Percentiles rank a stretch among this genome's conserved stretches.
Conservation (phyloP, 2,113 vertebrate genomes). For the Amazona guildingii region DNA sequence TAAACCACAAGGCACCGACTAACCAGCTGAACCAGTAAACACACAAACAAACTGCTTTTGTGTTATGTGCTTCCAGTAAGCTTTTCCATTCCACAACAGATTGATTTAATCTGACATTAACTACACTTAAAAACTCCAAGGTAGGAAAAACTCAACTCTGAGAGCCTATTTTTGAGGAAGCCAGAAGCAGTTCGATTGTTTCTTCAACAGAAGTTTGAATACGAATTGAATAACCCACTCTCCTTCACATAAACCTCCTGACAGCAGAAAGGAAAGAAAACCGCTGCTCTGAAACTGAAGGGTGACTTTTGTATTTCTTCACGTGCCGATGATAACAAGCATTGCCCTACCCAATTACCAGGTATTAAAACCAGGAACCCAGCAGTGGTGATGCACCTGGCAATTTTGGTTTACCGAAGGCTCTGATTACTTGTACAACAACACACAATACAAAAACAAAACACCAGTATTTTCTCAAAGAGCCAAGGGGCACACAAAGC, state of each 20-base stretch:
- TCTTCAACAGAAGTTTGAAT: not conserved
- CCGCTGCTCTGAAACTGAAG: not conserved
- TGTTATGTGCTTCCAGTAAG: not conserved
- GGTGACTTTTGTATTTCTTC: not conserved
- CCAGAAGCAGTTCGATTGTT: not conserved
- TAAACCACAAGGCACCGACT: not conserved
- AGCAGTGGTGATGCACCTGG: not conserved
- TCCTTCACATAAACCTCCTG: not conserved
- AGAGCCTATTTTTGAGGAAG: not conserved
- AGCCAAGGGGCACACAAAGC: accelerated
- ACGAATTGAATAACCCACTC: not conserved
- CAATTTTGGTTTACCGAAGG: not conserved
- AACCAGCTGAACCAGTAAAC: not conserved
- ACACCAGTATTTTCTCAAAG: not conserved
- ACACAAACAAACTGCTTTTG: not conserved
- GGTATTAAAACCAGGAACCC: conserved; percentile 1
- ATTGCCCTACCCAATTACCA: not conserved
- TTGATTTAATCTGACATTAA: not conserved
- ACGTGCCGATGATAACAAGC: not conserved
- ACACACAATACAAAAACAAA: not conserved
- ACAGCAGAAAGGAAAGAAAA: not conserved
- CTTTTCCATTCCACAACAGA: not conserved
- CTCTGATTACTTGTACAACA: not conserved
- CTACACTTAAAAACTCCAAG: not conserved
- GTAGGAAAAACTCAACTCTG: not conserved